phyloP scores from a whole-genome alignment of 2,113 vertebrate genomes.

The Coturnix japonica region DNA sequence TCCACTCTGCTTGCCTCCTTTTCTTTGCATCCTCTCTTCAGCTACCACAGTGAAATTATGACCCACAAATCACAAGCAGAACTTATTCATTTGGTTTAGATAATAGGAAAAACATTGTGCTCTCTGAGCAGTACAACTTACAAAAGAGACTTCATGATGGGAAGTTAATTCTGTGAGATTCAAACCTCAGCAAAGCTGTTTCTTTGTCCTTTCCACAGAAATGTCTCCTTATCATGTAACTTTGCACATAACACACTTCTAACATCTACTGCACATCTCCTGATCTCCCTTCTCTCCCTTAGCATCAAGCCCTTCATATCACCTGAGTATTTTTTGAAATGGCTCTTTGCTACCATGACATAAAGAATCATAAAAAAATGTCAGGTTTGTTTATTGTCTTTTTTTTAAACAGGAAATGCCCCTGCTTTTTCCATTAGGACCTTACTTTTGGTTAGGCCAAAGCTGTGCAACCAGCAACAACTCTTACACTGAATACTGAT shows the following conservation, averaged over 20 bases:
- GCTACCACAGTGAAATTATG: background rate
- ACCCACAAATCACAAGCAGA: background rate
- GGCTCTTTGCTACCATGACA: background rate
- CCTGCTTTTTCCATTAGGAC: background rate
- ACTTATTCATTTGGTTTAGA: background rate
- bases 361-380: background rate
- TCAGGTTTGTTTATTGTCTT: background rate
- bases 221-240: background rate
- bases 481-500: fast-evolving
- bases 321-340: background rate
- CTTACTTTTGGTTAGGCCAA: background rate
- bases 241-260: background rate
- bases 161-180: background rate
- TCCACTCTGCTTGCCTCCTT: background rate
- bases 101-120: background rate
- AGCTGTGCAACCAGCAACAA: background rate
- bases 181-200: background rate
- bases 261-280: fast-evolving
- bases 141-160: background rate
- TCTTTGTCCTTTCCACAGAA: background rate
- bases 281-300: fast-evolving
- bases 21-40: background rate
- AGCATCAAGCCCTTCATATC: background rate
- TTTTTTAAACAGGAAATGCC: background rate
- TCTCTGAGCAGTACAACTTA: background rate